These are phyloP conservation scores for Perizoma affinitatum DNA, from an alignment of 2,888 invertebrate species.

Conservation along the genomic window DNA sequence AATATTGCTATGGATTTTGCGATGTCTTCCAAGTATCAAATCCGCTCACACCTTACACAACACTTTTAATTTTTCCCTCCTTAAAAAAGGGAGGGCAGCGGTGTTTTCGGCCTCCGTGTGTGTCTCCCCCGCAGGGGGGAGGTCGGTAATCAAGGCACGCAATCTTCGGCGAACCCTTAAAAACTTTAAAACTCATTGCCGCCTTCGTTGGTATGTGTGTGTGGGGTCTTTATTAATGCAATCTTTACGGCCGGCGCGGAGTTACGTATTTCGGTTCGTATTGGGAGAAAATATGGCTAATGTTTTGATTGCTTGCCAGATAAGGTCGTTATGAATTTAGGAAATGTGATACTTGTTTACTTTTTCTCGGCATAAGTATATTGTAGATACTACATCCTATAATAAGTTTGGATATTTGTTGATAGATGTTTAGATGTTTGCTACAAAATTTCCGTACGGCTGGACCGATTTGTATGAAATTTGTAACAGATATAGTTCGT, in stretches of 20 bases:
- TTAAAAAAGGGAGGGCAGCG: constrained; percentile 82
- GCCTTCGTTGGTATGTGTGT: constrained; percentile 50
- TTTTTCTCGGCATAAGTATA: neutral
- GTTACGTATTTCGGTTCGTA: constrained; percentile 20
- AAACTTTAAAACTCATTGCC: constrained; percentile 85
- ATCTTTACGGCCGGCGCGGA: constrained; percentile 48
- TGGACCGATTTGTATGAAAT: too few relatives aligned
- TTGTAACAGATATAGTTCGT: too few relatives aligned
- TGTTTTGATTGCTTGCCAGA: constrained; percentile 30
- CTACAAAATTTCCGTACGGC: too few relatives aligned
- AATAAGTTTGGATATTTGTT: too few relatives aligned
- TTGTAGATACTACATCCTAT: too few relatives aligned
- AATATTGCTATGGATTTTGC: too few relatives aligned
- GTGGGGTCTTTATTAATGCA: constrained; percentile 57
- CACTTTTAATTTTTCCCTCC: constrained; percentile 84
- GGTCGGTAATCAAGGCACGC: constrained; percentile 86
- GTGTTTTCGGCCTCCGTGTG: constrained; percentile 72
- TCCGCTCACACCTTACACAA: constrained; percentile 47
- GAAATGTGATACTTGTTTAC: constrained; percentile 13
- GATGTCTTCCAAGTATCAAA: constrained; percentile 72
- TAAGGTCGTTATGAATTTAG: constrained; percentile 24
- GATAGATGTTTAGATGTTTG: too few relatives aligned
- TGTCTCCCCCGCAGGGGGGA: constrained; percentile 59
- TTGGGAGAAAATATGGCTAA: constrained; percentile 30
- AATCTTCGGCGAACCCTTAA: constrained; percentile 86